Evolutionary conservation across 2,888 invertebrate genomes (phyloP).

Genomic region (Sesia apiformis): DNA sequence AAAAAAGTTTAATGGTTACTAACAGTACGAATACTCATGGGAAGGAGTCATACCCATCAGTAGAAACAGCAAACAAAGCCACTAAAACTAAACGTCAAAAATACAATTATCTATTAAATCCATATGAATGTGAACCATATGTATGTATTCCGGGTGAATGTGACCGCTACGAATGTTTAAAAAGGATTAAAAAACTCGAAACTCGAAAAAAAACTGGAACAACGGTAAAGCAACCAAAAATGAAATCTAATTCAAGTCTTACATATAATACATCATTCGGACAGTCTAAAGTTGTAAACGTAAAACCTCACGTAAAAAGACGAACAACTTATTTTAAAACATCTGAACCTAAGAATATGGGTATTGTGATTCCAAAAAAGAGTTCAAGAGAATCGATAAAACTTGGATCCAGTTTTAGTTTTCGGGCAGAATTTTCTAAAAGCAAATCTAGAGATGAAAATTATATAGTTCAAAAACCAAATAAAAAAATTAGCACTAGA

Average conservation of each 20-base stretch:
- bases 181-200: not conserved
- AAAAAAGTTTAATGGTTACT: not conserved
- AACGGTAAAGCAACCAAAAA: not conserved
- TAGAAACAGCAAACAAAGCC: not conserved
- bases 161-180: conserved; percentile 23
- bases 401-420: conserved; percentile 3
- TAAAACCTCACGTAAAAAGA: conserved; percentile 2
- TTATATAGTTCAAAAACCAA: too few species aligned
- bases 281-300: not conserved
- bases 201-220: not conserved
- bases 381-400: conserved; percentile 8
- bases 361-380: conserved; percentile 1
- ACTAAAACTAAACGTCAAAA: not conserved
- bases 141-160: conserved; percentile 29
- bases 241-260: not conserved
- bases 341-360: conserved; percentile 1
- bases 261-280: not conserved
- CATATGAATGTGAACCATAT: conserved; percentile 29
- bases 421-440: not conserved
- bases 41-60: not conserved
- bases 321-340: conserved; percentile 2
- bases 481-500: not conserved
- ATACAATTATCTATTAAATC: conserved; percentile 4
- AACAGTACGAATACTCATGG: not conserved
- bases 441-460: too few species aligned